phyloP scores from a whole-genome alignment of 2,888 invertebrate species.

The Trachelus troglodyta region DNA sequence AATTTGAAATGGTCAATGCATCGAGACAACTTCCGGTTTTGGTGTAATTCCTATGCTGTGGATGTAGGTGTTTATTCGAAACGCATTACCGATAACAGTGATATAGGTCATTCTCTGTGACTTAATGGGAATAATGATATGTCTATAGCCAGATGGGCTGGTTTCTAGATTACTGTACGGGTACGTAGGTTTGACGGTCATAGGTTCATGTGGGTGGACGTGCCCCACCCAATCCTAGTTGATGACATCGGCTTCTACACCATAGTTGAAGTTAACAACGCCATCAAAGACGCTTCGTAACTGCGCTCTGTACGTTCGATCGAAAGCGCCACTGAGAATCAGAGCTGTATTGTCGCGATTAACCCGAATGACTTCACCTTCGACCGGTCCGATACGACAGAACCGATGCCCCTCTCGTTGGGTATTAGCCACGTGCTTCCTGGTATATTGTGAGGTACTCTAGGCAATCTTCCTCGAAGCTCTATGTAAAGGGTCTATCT shows the following conservation, averaged over 20 bases:
- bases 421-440: constrained; percentile 21
- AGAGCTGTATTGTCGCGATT: constrained; percentile 1
- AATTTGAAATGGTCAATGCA: background rate
- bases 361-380: constrained; percentile 6
- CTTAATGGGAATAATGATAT: background rate
- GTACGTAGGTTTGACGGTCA: background rate
- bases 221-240: background rate
- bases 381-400: background rate
- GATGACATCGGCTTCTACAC: background rate
- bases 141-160: background rate
- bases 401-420: background rate
- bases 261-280: background rate
- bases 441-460: constrained; percentile 21
- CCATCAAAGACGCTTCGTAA: constrained; percentile 1
- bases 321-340: background rate
- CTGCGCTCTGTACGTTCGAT: background rate
- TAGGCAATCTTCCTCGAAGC: constrained; percentile 25
- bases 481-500: background rate
- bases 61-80: background rate
- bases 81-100: background rate
- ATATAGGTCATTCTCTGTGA: background rate
- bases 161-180: background rate
- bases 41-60: background rate
- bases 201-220: background rate
- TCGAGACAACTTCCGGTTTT: background rate